Conservation (phyloP, 2,888 invertebrate species). For the Luperina testacea region DNA sequence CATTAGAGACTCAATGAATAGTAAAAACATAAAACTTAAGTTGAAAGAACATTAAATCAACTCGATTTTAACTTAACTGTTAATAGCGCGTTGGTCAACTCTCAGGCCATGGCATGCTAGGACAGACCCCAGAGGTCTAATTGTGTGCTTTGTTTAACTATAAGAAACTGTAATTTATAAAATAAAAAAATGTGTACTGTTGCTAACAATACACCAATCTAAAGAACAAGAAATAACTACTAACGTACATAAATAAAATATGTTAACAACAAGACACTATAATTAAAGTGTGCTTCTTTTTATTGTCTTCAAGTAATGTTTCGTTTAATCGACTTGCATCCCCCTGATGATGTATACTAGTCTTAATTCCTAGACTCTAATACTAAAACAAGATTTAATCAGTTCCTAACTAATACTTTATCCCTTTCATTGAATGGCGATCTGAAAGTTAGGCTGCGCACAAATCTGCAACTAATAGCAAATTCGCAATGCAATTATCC, state of each 20-base stretch:
- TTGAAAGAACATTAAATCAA: too few relatives aligned
- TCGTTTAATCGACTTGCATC: conserved; percentile 24
- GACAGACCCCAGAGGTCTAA: too few relatives aligned
- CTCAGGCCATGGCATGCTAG: too few relatives aligned
- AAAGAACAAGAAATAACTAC: conserved; percentile 5
- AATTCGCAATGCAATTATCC: conserved; percentile 1
- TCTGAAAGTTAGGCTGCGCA: conserved; percentile 44
- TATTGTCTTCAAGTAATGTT: conserved; percentile 19
- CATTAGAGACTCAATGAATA: too few relatives aligned
- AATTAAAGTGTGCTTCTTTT: conserved; percentile 38
- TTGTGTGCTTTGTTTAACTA: too few relatives aligned
- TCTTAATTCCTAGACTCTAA: conserved; percentile 49
- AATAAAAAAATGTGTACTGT: too few relatives aligned
- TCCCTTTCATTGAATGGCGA: conserved; percentile 59
- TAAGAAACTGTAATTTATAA: too few relatives aligned
- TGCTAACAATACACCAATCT: conserved; percentile 27
- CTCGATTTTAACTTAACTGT: too few relatives aligned
- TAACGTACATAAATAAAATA: conserved; percentile 5
- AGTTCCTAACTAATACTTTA: conserved; percentile 58
- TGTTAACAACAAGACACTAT: conserved; percentile 24
- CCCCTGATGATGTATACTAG: conserved; percentile 5
- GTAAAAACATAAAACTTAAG: too few relatives aligned
- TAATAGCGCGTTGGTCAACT: too few relatives aligned
- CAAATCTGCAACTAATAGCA: conserved; percentile 28
- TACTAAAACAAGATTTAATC: conserved; percentile 61